Evolutionary conservation across 2,797 vertebrate genomes (phyloP), one percentile per base, ranked within the genome.

Genomic region (Ptychadena robeensis): DNA sequence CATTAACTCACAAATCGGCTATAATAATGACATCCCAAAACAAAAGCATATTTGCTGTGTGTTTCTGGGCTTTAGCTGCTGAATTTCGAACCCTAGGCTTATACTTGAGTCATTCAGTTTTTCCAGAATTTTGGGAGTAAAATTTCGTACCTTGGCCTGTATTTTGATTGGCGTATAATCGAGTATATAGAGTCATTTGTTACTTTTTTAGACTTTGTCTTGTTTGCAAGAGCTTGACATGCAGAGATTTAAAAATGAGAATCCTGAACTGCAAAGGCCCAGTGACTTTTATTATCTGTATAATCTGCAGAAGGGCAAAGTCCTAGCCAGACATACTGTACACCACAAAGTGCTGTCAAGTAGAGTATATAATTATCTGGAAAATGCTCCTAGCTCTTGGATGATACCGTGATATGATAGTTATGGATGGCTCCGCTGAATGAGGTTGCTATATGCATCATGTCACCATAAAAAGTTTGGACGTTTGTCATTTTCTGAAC

Each of bases 401-500:
- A 38, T 9, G 48, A 34, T 79, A 59, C n/a, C 7, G 12, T 57
- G 31, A 79, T 78, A 53, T 78, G 30, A 78, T 78, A 53, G 31
- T 27, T 48, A 67, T 78, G 30, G 63, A 78, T 38, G 57, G 63
- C 63, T 77, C 37, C 44, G 18, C 31, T 44, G 22, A 48, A 44
- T 78, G 31, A 67, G 27, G 22, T 48, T 79, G 59, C 32, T 81
- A 31, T 44, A 71, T 37, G 78, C 37, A 64, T n/a, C 37, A 31
- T 80, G 57, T 72, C 73, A 76, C 28, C 59, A 63, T 38, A 37
- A 75, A 82, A 27, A 53, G 44, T 69, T 61, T 18, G 69, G 65
- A 53, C 61, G 35, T 57, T 73, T 81, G 28, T 27, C 30, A 63
- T 73, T 66, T 73, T 32, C 18, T 65, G 32, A 81, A 81, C 59